Conservation (phyloP, 2,888 invertebrate genomes). For the Apocheima hispidaria region DNA sequence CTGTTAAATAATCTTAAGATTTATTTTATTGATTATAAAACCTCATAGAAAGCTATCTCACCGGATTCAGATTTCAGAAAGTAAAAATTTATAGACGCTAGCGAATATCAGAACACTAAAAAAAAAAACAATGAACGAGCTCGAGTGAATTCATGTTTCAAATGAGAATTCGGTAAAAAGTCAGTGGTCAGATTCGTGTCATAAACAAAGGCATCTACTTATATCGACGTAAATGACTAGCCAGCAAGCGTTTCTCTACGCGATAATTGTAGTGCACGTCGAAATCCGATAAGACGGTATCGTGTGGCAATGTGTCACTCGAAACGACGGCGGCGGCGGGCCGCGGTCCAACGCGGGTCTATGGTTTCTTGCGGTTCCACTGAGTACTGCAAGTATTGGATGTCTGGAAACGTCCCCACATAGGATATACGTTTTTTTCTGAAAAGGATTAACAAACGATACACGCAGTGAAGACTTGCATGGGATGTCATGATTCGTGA, state of each 20-base stretch:
- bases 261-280: slow-evolving; percentile 71
- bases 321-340: slow-evolving; percentile 64
- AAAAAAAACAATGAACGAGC: not conserved
- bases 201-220: slow-evolving; percentile 43
- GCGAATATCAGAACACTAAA: not conserved
- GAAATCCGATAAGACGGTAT: slow-evolving; percentile 73
- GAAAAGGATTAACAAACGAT: slow-evolving; percentile 13
- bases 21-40: slow-evolving; percentile 26
- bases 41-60: slow-evolving; percentile 25
- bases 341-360: slow-evolving; percentile 54
- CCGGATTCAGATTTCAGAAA: slow-evolving; percentile 25
- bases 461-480: not conserved
- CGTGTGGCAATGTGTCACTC: slow-evolving; percentile 74
- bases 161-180: not conserved
- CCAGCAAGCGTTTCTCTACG: slow-evolving; percentile 63
- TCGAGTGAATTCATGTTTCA: not conserved
- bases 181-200: slow-evolving; percentile 18
- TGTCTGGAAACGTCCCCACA: slow-evolving; percentile 58
- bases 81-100: slow-evolving; percentile 17
- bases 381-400: slow-evolving; percentile 54
- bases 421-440: slow-evolving; percentile 40
- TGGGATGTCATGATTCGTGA: not conserved
- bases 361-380: slow-evolving; percentile 69
- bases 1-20: slow-evolving; percentile 20
- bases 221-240: slow-evolving; percentile 41